These are phyloP conservation scores for Anadara kagoshimensis DNA, from an alignment of 1,140 invertebrate species.

Conservation along the genomic window DNA sequence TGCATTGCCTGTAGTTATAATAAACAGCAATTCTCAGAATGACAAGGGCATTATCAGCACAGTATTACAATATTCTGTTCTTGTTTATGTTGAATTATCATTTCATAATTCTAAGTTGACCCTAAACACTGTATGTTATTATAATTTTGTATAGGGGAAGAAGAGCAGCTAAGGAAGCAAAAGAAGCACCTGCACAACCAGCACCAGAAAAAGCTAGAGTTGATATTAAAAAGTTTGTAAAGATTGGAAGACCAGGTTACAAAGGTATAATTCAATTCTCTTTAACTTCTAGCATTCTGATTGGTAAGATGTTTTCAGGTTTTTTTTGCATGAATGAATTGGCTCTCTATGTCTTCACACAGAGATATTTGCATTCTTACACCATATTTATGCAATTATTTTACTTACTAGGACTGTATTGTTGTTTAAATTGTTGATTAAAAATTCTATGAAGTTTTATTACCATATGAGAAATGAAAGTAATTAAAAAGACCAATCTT, in stretches of 20 bases:
- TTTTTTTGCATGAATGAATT: not conserved
- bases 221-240: conserved; percentile 99
- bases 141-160: conserved; percentile 78
- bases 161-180: conserved; percentile 98
- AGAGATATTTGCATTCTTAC: not conserved
- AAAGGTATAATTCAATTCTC: conserved; percentile 75
- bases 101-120: too few relatives aligned
- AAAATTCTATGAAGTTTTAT: not conserved
- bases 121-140: too few relatives aligned
- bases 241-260: conserved; percentile 99
- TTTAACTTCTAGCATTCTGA: not conserved
- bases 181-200: conserved; percentile 92
- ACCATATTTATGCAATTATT: not conserved
- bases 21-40: too few relatives aligned
- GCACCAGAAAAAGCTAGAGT: conserved; percentile 96
- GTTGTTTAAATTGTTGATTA: not conserved
- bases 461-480: too few relatives aligned
- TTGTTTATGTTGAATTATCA: too few relatives aligned
- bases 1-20: too few relatives aligned
- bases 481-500: too few relatives aligned
- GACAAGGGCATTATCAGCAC: too few relatives aligned
- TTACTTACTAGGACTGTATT: not conserved
- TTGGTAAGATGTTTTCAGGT: not conserved
- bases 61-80: too few relatives aligned
- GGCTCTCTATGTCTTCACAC: not conserved